Evolutionary conservation across 2,113 vertebrate genomes (phyloP).

Genomic region (Ictalurus punctatus): DNA sequence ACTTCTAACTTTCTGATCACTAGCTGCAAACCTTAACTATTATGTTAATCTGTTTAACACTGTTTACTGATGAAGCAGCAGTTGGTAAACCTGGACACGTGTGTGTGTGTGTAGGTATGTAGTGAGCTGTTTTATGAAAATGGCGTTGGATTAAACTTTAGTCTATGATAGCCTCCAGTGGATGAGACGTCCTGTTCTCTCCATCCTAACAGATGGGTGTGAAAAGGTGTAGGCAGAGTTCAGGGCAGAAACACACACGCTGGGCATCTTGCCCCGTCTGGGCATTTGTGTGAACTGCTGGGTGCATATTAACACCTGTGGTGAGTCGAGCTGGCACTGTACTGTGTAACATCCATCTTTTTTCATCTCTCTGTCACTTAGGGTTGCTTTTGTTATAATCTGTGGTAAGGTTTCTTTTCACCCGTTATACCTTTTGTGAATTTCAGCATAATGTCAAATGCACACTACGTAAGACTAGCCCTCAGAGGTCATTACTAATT

Average conservation of each 20-base stretch:
- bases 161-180: background rate
- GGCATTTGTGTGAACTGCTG: constrained; percentile 10
- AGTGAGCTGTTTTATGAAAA: background rate
- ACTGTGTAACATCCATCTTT: background rate
- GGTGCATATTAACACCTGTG: constrained; percentile 17
- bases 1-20: background rate
- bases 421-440: background rate
- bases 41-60: background rate
- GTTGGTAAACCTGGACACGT: background rate
- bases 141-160: background rate
- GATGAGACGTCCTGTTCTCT: background rate
- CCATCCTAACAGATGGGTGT: constrained; percentile 16
- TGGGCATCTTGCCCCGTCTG: constrained; percentile 3
- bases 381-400: background rate
- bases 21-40: background rate
- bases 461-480: background rate
- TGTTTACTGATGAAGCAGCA: background rate
- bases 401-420: background rate
- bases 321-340: constrained; percentile 19
- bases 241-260: background rate
- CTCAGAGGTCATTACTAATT: background rate
- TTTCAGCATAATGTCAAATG: background rate
- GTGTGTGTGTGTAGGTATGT: background rate
- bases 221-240: background rate
- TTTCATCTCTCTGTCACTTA: background rate